Evolutionary conservation across 2,113 vertebrate genomes (phyloP), one percentile per base, ranked within the genome.

Genomic region (Nicator chloris): DNA sequence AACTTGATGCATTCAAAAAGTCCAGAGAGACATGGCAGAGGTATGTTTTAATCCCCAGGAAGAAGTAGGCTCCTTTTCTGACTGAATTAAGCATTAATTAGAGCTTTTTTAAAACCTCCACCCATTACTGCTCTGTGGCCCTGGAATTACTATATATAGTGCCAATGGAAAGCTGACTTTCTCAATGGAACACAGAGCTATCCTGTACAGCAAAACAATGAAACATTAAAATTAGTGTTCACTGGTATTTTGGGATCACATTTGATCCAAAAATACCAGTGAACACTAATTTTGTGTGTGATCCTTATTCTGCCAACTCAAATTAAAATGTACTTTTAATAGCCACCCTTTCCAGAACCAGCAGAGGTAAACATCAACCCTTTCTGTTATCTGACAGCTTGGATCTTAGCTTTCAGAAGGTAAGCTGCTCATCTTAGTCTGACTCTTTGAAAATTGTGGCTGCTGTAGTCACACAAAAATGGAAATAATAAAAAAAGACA

Each of bases 291-390:
- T n/a, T n/a, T 71, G 47, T 73, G 60, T 86, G 56, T 64, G 80
- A 85, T 94, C 88, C 83, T 93, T 81, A 94, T 90, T 92, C 92
- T 91, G 86, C 88, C 86, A 95, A 64, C 91, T 88, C 88, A 60
- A 75, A 95, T 90, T 84, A 84, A 90, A 91, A 92, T 24, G 53
- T 65, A 71, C 82, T 96, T 93, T 94, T 93, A 96, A 96, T 92
- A 96, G 90, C 50, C 76, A 40, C 92, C 59, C 54, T 51, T 95
- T 89, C 65, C 72, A 89, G 93, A 96, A 93, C 15, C 49, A 76
- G 83, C 51, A 84, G 53, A 93, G 86, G 56, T 91, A 70, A 93
- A 84, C 44, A 78, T 82, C 69, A 84, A 45, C 63, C 49, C 77
- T 44, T 78, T 91, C 94, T 91, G 77, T 78, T 95, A 78, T 56